A percentile compares a stretch with the other conserved stretches of the same genome.
Evolutionary conservation across 2,113 vertebrate species (phyloP).

Genomic region (Phoxinus phoxinus): DNA sequence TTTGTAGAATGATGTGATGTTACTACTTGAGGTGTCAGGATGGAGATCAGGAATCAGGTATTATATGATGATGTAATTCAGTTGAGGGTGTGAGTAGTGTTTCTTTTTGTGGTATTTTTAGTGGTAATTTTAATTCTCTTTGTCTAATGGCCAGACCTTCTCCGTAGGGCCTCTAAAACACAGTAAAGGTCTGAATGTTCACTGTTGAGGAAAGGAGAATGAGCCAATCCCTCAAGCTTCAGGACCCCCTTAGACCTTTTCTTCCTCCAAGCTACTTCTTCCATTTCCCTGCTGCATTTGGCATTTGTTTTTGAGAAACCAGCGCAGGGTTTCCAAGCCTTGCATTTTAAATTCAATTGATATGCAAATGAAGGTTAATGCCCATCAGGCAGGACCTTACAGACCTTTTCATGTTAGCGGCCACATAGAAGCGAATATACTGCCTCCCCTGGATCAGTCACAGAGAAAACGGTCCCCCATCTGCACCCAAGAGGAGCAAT

Average conservation of each 20-base stretch:
- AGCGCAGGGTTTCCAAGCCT: neutral
- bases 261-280: constrained; percentile 14
- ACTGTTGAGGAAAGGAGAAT: neutral
- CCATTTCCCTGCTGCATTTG: constrained; percentile 32
- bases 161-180: neutral
- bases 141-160: neutral
- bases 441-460: constrained; percentile 35
- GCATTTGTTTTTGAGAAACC: constrained; percentile 34
- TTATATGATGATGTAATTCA: neutral
- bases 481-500: constrained; percentile 33
- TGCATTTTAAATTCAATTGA: constrained; percentile 39
- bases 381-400: constrained; percentile 18
- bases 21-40: neutral
- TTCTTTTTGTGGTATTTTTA: neutral
- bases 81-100: neutral
- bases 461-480: constrained; percentile 23
- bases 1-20: neutral
- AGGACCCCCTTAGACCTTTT: neutral
- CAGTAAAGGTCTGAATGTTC: constrained; percentile 2
- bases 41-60: neutral
- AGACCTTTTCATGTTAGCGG: constrained; percentile 9
- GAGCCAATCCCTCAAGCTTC: constrained; percentile 23
- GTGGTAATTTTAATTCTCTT: neutral
- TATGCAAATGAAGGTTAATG: constrained; percentile 48
- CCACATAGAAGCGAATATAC: neutral